These are phyloP conservation scores for Baronia brevicornis DNA, from an alignment of 2,888 invertebrate genomes.

Conservation along the genomic window DNA sequence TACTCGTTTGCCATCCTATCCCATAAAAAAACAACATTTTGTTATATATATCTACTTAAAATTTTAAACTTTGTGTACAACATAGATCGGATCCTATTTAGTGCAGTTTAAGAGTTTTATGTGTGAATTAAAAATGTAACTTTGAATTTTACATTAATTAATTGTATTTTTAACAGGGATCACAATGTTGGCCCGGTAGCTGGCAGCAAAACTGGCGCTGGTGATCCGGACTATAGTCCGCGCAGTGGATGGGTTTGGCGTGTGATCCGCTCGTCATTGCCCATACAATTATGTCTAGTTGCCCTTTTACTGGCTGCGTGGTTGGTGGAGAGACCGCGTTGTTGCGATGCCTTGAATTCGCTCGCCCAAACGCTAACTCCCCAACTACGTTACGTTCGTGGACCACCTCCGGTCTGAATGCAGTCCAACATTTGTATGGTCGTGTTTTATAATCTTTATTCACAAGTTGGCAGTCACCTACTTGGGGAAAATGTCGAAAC, in stretches of 20 bases:
- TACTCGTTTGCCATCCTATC: no score
- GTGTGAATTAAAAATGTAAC: no score
- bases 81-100: no score
- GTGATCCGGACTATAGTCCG: constrained; percentile 74
- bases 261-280: constrained; percentile 84
- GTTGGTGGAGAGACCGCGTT: constrained; percentile 83
- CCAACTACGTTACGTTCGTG: constrained; percentile 86
- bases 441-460: constrained; percentile 2
- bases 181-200: constrained; percentile 36
- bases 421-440: constrained; percentile 8
- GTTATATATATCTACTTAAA: no score
- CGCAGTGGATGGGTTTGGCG: constrained; percentile 82
- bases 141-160: no score
- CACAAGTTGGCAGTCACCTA: constrained; percentile 9
- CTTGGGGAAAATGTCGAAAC: no score
- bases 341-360: constrained; percentile 86
- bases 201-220: constrained; percentile 69
- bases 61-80: no score
- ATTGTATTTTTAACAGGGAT: constrained; percentile 39
- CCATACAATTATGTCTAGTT: constrained; percentile 84
- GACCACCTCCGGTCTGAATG: constrained; percentile 82
- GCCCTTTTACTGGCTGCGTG: constrained; percentile 84
- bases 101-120: no score
- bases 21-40: no score
- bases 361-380: constrained; percentile 85